Conservation (phyloP, 2,888 invertebrate species). For the Dryocosmus kuriphilus region DNA sequence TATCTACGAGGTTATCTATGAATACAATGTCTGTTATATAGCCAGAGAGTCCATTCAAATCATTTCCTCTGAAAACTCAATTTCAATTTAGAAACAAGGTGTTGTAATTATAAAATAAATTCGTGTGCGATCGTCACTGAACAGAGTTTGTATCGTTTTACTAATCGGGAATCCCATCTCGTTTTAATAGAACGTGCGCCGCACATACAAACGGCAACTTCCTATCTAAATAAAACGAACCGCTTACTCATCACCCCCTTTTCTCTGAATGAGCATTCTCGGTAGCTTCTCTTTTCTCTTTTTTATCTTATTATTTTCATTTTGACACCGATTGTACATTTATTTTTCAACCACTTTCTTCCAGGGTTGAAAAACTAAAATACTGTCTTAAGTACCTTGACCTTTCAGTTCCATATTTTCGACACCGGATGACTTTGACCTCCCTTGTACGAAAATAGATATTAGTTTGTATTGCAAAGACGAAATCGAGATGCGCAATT, state of each 20-base stretch:
- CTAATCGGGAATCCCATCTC: conserved; percentile 53
- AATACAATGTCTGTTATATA: conserved; percentile 14
- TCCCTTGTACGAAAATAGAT: conserved; percentile 27
- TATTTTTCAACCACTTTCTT: conserved; percentile 18
- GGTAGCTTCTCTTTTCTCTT: conserved; percentile 1
- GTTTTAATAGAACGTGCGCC: conserved; percentile 53
- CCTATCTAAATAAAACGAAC: conserved; percentile 20
- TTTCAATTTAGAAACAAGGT: background rate
- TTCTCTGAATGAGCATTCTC: conserved; percentile 22
- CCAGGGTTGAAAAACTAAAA: background rate
- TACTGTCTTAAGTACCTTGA: conserved; percentile 22
- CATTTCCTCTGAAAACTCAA: background rate
- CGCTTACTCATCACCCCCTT: conserved; percentile 38
- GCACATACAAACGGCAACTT: conserved; percentile 45
- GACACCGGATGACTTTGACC: conserved; percentile 23
- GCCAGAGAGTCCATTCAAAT: background rate
- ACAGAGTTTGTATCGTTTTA: conserved; percentile 52
- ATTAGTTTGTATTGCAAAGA: background rate
- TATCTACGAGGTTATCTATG: conserved; percentile 29
- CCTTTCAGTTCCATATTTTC: conserved; percentile 23
- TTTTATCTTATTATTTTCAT: conserved; percentile 25
- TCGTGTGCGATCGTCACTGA: conserved; percentile 32
- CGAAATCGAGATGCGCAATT: background rate
- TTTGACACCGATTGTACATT: background rate
- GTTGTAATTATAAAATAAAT: conserved; percentile 1